Evolutionary conservation across 2,113 vertebrate species (phyloP).

Genomic region (Aix galericulata): DNA sequence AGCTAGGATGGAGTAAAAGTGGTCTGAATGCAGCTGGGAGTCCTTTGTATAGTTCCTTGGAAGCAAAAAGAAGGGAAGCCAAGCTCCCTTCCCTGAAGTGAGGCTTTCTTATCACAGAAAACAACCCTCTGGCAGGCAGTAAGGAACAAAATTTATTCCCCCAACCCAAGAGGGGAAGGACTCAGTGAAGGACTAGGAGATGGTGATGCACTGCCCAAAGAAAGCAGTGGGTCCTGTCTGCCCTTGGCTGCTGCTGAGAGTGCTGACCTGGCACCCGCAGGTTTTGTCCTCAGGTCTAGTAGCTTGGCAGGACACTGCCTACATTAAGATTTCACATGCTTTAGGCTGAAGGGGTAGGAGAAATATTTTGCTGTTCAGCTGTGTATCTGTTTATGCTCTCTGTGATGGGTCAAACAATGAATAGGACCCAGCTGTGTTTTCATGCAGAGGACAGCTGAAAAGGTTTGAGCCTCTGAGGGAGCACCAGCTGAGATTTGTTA

Average conservation of each 20-base stretch:
- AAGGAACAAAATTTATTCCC: neutral
- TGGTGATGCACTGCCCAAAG: neutral
- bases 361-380: neutral
- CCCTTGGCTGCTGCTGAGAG: neutral
- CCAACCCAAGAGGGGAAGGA: too few species aligned
- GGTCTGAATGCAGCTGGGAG: too few species aligned
- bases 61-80: neutral
- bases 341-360: neutral
- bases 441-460: neutral
- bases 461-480: neutral
- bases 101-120: neutral
- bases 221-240: neutral
- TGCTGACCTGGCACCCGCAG: neutral
- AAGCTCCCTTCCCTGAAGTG: neutral
- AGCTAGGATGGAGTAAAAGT: neutral
- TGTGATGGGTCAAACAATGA: neutral
- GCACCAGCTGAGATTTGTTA: neutral
- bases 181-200: neutral
- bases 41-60: neutral
- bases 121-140: neutral
- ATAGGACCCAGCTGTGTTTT: neutral
- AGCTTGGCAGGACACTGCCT: neutral
- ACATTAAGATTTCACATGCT: neutral
- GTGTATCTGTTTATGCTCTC: neutral
- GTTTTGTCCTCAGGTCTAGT: accelerated